These are phyloP conservation scores for Geococcyx californianus DNA, from an alignment of 2,113 vertebrate genomes.

Conservation along the genomic window DNA sequence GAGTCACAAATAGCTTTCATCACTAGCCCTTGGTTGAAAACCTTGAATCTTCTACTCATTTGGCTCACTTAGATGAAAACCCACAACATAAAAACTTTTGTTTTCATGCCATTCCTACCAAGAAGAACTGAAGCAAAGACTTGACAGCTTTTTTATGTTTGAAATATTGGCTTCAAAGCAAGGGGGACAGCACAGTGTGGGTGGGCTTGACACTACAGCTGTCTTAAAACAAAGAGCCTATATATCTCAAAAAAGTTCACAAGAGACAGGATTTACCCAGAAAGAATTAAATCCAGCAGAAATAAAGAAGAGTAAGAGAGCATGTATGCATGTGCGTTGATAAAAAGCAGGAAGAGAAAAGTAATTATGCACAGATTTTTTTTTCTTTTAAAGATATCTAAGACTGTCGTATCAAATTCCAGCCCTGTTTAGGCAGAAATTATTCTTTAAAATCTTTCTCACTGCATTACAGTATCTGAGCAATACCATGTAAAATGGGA, in stretches of 20 bases:
- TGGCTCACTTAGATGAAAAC: slow-evolving; percentile 8
- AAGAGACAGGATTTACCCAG: background rate
- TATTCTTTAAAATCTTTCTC: background rate
- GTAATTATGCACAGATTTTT: too few relatives aligned
- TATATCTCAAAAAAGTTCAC: slow-evolving; percentile 2
- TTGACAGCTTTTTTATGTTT: slow-evolving; percentile 31
- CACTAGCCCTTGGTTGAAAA: background rate
- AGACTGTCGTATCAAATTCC: background rate
- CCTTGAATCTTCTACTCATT: background rate
- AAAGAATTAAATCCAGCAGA: background rate
- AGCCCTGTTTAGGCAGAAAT: background rate
- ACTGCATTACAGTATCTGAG: background rate
- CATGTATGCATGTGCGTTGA: background rate
- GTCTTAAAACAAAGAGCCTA: slow-evolving; percentile 39
- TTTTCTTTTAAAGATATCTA: too few relatives aligned
- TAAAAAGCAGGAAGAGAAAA: background rate
- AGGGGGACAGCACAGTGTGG: slow-evolving; percentile 11
- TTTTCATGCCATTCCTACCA: slow-evolving; percentile 18
- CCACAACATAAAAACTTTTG: slow-evolving; percentile 34
- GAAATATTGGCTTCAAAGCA: slow-evolving; percentile 54
- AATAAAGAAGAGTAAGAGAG: background rate
- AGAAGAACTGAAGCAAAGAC: slow-evolving; percentile 8
- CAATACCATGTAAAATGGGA: background rate
- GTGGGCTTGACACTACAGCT: slow-evolving; percentile 42
- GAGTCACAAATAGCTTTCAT: background rate